Evolutionary conservation across 2,888 invertebrate species (phyloP).

Genomic region (Caenorhabditis uteleia): DNA sequence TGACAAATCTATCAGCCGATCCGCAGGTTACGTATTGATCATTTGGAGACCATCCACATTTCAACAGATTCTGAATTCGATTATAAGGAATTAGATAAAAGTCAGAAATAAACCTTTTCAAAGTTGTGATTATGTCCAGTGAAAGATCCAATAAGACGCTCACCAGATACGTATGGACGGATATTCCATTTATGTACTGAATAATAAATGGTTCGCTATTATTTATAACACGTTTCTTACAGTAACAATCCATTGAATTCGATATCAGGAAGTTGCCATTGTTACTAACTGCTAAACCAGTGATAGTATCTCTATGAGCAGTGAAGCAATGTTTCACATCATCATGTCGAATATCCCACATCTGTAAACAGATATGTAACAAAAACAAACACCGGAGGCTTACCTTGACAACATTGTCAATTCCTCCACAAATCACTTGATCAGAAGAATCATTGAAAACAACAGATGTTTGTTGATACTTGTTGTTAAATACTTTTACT

Average conservation of each 20-base stretch:
- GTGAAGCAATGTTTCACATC: slow-evolving; percentile 81
- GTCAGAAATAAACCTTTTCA: slow-evolving; percentile 77
- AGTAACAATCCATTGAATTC: slow-evolving; percentile 93
- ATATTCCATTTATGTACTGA: slow-evolving; percentile 91
- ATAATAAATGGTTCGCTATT: slow-evolving; percentile 30
- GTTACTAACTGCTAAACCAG: slow-evolving; percentile 82
- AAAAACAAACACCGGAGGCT: no score
- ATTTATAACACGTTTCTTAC: slow-evolving; percentile 60
- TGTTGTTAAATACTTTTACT: slow-evolving; percentile 74
- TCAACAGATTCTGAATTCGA: slow-evolving; percentile 79
- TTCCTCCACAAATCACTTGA: slow-evolving; percentile 89
- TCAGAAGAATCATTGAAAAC: slow-evolving; percentile 94
- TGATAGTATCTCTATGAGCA: slow-evolving; percentile 94
- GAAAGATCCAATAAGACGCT: slow-evolving; percentile 86
- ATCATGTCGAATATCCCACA: slow-evolving; percentile 93
- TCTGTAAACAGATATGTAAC: slow-evolving; percentile 68
- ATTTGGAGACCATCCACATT: slow-evolving; percentile 91
- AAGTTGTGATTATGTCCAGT: slow-evolving; percentile 95
- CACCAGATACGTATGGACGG: slow-evolving; percentile 88
- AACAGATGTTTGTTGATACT: slow-evolving; percentile 79
- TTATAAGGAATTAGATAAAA: background rate
- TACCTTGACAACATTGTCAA: slow-evolving; percentile 93
- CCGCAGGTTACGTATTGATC: slow-evolving; percentile 89
- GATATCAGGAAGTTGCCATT: slow-evolving; percentile 82
- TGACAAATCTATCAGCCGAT: slow-evolving; percentile 87